phyloP scores from a whole-genome alignment of 2,888 invertebrate genomes.

The Agonopterix alstromeriana region DNA sequence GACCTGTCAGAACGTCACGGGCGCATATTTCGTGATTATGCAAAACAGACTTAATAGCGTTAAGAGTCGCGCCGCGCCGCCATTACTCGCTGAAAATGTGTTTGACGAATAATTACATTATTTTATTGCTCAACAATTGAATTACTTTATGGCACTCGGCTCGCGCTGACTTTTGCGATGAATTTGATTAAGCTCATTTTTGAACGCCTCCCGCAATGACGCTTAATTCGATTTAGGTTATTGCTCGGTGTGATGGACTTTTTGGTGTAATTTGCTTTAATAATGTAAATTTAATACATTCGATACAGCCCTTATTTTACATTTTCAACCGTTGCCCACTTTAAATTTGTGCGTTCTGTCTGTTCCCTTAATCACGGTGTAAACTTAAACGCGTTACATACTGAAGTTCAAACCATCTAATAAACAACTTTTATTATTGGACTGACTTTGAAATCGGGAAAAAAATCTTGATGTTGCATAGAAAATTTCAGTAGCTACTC shows the following conservation, averaged over 20 bases:
- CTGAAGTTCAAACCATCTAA: too few species aligned
- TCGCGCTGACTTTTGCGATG: conserved; percentile 32
- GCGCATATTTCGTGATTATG: conserved; percentile 51
- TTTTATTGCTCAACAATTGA: conserved; percentile 60
- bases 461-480: too few species aligned
- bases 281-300: too few species aligned
- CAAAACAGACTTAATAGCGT: conserved; percentile 58
- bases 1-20: conserved; percentile 10
- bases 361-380: too few species aligned
- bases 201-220: conserved; percentile 11
- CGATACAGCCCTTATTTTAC: too few species aligned
- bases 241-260: background rate
- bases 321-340: too few species aligned
- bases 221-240: background rate
- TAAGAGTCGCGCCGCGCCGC: conserved; percentile 40
- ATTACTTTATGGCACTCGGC: conserved; percentile 37
- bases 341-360: too few species aligned
- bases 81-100: conserved; percentile 53
- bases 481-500: too few species aligned
- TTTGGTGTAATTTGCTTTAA: too few species aligned
- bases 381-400: too few species aligned
- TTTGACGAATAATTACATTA: conserved; percentile 67
- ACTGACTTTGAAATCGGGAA: too few species aligned
- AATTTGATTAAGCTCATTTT: conserved; percentile 33
- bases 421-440: too few species aligned